These are phyloP conservation scores for Hipparchia semele DNA, from an alignment of 2,888 invertebrate species.

Conservation along the genomic window DNA sequence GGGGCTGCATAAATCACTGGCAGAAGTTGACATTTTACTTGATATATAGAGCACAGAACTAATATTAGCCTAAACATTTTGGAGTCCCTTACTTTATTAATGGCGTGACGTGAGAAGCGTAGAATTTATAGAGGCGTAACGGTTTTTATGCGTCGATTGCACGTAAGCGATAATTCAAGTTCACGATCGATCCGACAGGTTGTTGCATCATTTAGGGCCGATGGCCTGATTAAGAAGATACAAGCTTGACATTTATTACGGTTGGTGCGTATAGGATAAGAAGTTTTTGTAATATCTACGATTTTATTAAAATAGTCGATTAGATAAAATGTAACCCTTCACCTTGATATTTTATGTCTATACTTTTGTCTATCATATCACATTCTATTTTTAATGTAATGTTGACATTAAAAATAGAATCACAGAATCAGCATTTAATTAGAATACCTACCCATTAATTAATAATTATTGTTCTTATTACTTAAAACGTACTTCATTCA, in stretches of 20 bases:
- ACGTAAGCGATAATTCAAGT: constrained; percentile 66
- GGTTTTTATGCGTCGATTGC: constrained; percentile 61
- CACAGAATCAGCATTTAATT: neutral
- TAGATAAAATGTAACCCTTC: no score
- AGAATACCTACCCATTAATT: neutral
- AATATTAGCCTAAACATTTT: constrained; percentile 63
- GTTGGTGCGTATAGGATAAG: neutral
- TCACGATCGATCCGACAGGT: constrained; percentile 63
- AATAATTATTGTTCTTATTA: no score
- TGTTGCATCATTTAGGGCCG: constrained; percentile 69
- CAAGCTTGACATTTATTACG: neutral
- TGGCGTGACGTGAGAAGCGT: constrained; percentile 47
- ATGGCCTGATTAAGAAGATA: constrained; percentile 60
- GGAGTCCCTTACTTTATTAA: constrained; percentile 48
- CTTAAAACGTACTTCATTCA: neutral
- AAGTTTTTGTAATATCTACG: neutral
- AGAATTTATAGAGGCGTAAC: constrained; percentile 71
- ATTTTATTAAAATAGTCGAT: neutral
- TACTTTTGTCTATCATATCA: no score
- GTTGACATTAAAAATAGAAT: no score
- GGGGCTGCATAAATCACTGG: constrained; percentile 74
- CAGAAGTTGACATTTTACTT: constrained; percentile 55
- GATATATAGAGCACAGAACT: constrained; percentile 49
- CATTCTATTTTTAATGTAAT: no score
- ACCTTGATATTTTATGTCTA: no score